Base-by-base conservation (phyloP, 2,113 vertebrate genomes). In the Cranoglanis bouderius region DNA sequence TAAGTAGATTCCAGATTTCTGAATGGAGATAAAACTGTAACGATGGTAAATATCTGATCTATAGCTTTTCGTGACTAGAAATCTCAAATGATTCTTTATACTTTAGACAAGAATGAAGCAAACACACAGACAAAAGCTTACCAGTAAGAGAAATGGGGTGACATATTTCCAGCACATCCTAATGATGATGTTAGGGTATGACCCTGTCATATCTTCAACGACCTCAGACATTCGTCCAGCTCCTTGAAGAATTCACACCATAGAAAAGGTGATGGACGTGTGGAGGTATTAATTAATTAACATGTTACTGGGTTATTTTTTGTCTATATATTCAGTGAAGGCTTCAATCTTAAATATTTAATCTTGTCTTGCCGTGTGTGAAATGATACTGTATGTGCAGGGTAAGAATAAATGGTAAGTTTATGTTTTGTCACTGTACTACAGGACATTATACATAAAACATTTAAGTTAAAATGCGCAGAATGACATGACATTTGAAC, bases 91-190 rank as follows among this genome's bases (percentile, higher is more conserved):
- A 32, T 67, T 14, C 29, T 0, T 43, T 13, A 46, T 21, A 29
- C 35, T 18, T 19, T 55, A 55, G 2, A 53, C 51, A 29, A 14
- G 21, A 80, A 1, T 46, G 1, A 80, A 49, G 13, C 26, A 80
- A 26, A 53, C 10, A n/a, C 29, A 82, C 53, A 61, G 26, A 84
- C 21, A 82, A 10, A 29, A 40, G 90, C 94, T 93, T 84, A 95
- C 95, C 91, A 96, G 65, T 24, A 92, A 93, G 32, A 95, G 89
- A 18, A 94, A 40, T 0, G 96, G 95, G 0, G 95, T 96, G 88
- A 96, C 57, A 61, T 88, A 96, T 81, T 90, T 93, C 96, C 95
- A 96, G 92, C 95, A 96, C 87, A 95, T 57, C 91, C 94, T 94
- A 81, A 96, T 95, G 77, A 93, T 91, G 0, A 83, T 75, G 75